Evolutionary conservation across 2,113 vertebrate genomes (phyloP).

Genomic region (Ptyas mucosa): DNA sequence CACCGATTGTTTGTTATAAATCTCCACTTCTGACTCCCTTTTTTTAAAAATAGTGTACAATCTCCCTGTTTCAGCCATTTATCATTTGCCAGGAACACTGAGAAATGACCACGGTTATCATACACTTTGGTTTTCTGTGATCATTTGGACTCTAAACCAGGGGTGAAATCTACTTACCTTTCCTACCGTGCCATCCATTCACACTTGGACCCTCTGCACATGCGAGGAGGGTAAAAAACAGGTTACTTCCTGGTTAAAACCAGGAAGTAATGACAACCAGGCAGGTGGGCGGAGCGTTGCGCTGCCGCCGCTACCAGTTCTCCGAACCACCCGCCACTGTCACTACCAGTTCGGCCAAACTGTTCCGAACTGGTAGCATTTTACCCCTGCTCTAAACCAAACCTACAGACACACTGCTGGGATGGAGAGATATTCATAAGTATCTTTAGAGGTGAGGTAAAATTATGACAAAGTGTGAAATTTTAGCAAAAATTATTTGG

Average conservation of each 20-base stretch:
- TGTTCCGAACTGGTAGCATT: no score
- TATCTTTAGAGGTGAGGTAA: not conserved
- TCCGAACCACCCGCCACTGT: no score
- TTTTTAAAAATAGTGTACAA: not conserved
- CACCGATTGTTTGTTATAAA: not conserved
- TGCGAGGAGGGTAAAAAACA: no score
- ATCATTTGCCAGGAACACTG: not conserved
- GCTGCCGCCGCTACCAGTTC: no score
- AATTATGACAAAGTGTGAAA: not conserved
- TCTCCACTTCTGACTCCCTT: not conserved
- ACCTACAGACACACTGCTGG: not conserved
- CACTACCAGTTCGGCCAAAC: no score
- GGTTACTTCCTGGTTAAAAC: no score
- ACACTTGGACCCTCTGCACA: no score
- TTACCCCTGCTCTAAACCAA: not conserved
- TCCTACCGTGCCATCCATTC: no score
- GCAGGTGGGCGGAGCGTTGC: no score
- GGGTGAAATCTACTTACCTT: no score
- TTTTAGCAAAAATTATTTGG: not conserved
- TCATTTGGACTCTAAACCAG: not conserved
- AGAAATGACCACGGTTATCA: not conserved
- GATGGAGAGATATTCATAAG: not conserved
- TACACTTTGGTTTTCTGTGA: not conserved
- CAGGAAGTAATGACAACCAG: no score
- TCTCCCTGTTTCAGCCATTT: not conserved